These are phyloP conservation scores for Dorcus parallelipipedus DNA, from an alignment of 2,888 invertebrate species.

Conservation along the genomic window DNA sequence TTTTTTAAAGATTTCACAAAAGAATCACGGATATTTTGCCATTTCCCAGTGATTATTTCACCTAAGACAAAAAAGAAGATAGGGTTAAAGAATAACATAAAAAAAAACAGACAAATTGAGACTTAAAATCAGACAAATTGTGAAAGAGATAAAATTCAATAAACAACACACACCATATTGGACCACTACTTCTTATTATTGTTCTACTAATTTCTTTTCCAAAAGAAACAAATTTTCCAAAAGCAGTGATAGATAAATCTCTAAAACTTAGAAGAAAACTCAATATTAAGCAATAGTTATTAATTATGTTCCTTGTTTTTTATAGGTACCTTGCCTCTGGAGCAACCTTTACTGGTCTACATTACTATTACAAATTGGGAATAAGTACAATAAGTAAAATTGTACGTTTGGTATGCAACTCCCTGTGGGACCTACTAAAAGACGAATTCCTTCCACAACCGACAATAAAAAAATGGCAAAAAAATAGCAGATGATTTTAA, in stretches of 20 bases:
- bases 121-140: background rate
- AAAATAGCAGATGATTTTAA: conserved; percentile 26
- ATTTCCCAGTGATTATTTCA: no score
- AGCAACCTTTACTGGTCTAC: conserved; percentile 27
- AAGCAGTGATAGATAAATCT: no score
- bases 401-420: conserved; percentile 23
- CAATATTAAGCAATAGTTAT: no score
- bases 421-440: conserved; percentile 22
- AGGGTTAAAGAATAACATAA: background rate
- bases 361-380: conserved; percentile 24
- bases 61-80: no score
- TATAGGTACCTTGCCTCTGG: conserved; percentile 5
- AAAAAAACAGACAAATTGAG: background rate
- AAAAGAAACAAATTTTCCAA: no score
- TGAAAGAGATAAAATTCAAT: no score
- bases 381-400: conserved; percentile 24
- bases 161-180: no score
- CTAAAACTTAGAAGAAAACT: no score
- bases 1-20: conserved; percentile 11
- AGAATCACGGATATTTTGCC: background rate
- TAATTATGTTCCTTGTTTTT: no score
- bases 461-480: conserved; percentile 19
- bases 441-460: conserved; percentile 22
- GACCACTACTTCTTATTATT: no score
- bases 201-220: no score